These are phyloP conservation scores for Protodeltote pygarga DNA, from an alignment of 2,888 invertebrate species.

Conservation along the genomic window DNA sequence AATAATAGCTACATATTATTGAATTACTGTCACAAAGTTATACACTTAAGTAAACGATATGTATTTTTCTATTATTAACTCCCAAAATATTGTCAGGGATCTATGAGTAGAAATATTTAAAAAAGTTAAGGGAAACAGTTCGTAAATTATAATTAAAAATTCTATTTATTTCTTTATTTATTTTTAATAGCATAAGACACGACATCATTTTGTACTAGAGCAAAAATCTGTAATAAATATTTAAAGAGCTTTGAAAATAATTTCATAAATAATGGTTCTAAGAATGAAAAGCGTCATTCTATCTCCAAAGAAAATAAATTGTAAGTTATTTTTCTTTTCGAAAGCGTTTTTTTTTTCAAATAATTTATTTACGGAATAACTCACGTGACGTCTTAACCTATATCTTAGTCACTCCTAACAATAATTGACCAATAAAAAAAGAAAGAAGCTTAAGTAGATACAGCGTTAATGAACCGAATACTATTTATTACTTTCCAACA, in stretches of 20 bases:
- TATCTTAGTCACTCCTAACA: slow-evolving; percentile 59
- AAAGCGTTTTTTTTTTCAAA: slow-evolving; percentile 29
- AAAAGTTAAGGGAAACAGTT: slow-evolving; percentile 22
- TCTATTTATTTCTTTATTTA: slow-evolving; percentile 35
- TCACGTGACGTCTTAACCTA: slow-evolving; percentile 52
- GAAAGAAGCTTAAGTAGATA: slow-evolving; percentile 71
- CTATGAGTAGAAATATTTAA: slow-evolving; percentile 39
- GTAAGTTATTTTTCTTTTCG: slow-evolving; percentile 12
- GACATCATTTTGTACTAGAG: slow-evolving; percentile 75
- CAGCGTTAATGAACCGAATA: slow-evolving; percentile 73
- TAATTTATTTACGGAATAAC: slow-evolving; percentile 35
- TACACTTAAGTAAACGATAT: slow-evolving; percentile 82
- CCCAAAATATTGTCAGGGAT: slow-evolving; percentile 57
- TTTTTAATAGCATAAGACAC: slow-evolving; percentile 66
- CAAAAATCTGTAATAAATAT: slow-evolving; percentile 53
- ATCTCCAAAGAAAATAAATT: slow-evolving; percentile 23
- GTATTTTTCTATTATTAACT: slow-evolving; percentile 69
- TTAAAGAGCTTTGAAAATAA: slow-evolving; percentile 27
- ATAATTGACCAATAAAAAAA: slow-evolving; percentile 74
- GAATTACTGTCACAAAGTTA: slow-evolving; percentile 77
- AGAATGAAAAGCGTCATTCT: slow-evolving; percentile 33
- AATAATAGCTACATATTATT: slow-evolving; percentile 70
- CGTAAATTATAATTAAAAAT: slow-evolving; percentile 36
- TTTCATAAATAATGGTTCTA: slow-evolving; percentile 20
- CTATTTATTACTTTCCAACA: slow-evolving; percentile 66